Base-by-base conservation (phyloP, 1,140 invertebrate species). In the Odontomachus brunneus region DNA sequence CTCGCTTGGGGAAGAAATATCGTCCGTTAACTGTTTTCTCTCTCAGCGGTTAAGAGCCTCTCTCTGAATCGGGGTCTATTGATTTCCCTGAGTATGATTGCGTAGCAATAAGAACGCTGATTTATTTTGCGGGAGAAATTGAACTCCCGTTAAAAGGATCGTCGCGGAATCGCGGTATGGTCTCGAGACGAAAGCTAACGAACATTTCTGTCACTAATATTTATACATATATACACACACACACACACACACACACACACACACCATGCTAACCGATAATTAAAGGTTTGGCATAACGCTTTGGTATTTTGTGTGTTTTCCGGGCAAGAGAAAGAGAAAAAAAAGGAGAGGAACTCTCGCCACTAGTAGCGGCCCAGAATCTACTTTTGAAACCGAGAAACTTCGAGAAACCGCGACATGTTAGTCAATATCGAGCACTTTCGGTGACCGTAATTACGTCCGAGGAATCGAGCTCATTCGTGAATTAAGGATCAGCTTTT, bases 61-160 rank as follows among this genome's bases (percentile, higher is more conserved):
- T 69, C 51, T n/a, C 19, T 4, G 62, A 80, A 80, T 80, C 55
- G 73, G 62, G 17, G 59, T 74, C 74, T 87, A 84, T 87, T 84
- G 85, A 87, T 87, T 87, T 87, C 55, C 73, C 69, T 5, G 59
- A 60, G 74, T 84, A 84, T 60, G 86, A 87, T 87, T 87, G 78
- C 80, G 72, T 67, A 62, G 49, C 38, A 63, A 84, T 72, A 83
- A 57, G 66, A 75, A 57, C 15, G 72, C 24, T 75, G 73, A 87
- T 80, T 84, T 80, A 76, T 76, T 73, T 80, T 44, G 57, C 67
- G 55, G 51, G 24, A n/a, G 44, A 80, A 53, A 84, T 53, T 84
- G 38, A 66, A 78, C 26, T 65, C 53, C 38, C 38, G 51, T 80
- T 80, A 80, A 80, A 69, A 71, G 38, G 78, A 33, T 51, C 26